Evolutionary conservation across 1,140 invertebrate species (phyloP).

Genomic region (Heliconius hermathena): DNA sequence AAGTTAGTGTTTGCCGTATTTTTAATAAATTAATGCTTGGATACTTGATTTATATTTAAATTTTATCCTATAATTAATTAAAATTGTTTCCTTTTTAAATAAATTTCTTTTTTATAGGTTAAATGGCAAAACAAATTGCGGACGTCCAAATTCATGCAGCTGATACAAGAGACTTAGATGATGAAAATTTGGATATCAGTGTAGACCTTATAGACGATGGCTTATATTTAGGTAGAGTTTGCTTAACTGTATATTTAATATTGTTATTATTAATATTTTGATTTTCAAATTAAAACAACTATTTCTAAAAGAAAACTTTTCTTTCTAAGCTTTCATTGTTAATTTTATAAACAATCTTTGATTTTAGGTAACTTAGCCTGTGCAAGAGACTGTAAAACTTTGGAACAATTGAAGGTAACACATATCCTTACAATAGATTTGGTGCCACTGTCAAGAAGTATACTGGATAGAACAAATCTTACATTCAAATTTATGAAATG

Average conservation of each 20-base stretch:
- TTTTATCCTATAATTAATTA: neutral
- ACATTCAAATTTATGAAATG: conserved; percentile 89
- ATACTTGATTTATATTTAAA: neutral
- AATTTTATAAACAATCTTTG: conserved; percentile 20
- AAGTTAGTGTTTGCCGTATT: neutral
- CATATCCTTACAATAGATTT: conserved; percentile 92
- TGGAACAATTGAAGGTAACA: conserved; percentile 86
- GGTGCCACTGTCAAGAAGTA: conserved; percentile 89
- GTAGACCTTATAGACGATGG: conserved; percentile 85
- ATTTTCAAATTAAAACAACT: neutral
- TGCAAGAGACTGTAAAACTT: conserved; percentile 86
- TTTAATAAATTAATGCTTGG: neutral
- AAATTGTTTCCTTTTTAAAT: neutral
- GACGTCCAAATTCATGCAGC: conserved; percentile 67
- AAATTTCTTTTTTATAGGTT: conserved; percentile 16
- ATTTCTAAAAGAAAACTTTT: neutral
- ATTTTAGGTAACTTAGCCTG: conserved; percentile 88
- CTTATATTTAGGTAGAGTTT: conserved; percentile 85
- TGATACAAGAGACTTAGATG: conserved; percentile 49
- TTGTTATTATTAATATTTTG: neutral
- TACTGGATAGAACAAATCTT: conserved; percentile 85
- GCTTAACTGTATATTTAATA: neutral
- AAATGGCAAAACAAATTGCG: conserved; percentile 67
- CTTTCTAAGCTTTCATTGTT: too few species aligned
- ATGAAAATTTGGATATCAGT: conserved; percentile 67